Evolutionary conservation across 2,888 invertebrate species (phyloP), one percentile per base, ranked within the genome.

Genomic region (Papilio gigon): DNA sequence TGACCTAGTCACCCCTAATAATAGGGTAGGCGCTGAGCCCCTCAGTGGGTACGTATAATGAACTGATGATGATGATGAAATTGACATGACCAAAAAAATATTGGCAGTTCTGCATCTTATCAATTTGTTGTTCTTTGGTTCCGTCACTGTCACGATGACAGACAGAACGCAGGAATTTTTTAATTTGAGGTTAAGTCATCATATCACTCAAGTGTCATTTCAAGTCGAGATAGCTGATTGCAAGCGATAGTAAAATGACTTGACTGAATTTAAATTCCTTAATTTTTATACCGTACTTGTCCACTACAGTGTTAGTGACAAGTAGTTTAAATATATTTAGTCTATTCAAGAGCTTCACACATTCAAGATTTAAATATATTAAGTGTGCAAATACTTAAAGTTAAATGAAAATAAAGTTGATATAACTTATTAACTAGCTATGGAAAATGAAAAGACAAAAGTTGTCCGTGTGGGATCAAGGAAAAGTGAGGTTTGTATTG

Each of bases 391-490:
- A 12, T 11, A 44, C 30, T 8, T 17, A 6, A 56, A 30, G 11
- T 30, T 30, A 2, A 62, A 42, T 40, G 40, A 44, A 47, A 30
- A 77, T 78, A 80, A 76, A 71, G 73, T 70, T 27, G 27, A 20
- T 50, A 37, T 35, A 37, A 65, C 76, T 47, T 20, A 20, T 44
- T 1, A 47, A 47, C 22, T 47, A 47, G 17, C 68, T 74, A 92
- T 92, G 91, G 88, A 87, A 78, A 86, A 78, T 76, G 80, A 85
- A 76, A 80, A 80, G 11, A 87, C 86, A 70, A 93, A 93, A 84
- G 89, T 93, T 77, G 95, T 96, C 75, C 93, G 94, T 75, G 96
- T 97, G 70, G 97, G 97, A 68, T 96, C 97, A 59, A 93, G 97
- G 76, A 96, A 97, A 90, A 97, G 97, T 83, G 95, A 97, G 94